Conservation (phyloP, 2,797 vertebrate genomes). For the Sebastes oblongus region DNA sequence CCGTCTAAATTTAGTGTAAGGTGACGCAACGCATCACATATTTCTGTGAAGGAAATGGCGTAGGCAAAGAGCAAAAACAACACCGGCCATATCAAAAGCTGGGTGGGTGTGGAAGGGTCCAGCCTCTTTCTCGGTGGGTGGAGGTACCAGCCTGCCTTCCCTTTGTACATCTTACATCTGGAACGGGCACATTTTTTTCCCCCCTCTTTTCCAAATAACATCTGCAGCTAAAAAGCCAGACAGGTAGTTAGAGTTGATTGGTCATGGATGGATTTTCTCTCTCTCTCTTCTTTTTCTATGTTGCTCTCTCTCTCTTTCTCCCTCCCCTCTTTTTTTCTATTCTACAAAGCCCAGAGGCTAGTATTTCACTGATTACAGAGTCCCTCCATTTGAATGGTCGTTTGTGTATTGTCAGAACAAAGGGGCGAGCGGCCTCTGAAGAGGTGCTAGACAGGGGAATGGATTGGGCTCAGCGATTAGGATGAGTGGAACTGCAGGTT, state of each 20-base stretch:
- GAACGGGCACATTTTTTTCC: conserved; percentile 62
- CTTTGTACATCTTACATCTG: conserved; percentile 80
- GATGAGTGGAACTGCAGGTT: conserved; percentile 83
- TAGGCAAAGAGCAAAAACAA: conserved; percentile 46
- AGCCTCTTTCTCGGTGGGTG: conserved; percentile 60
- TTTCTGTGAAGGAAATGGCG: conserved; percentile 42
- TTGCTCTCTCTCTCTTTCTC: conserved; percentile 42
- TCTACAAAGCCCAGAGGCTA: conserved; percentile 83
- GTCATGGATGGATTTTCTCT: conserved; percentile 84
- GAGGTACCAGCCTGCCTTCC: conserved; percentile 75
- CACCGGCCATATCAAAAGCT: conserved; percentile 57
- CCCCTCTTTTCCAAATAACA: conserved; percentile 76
- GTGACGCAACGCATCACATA: conserved; percentile 51
- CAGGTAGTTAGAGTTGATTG: conserved; percentile 88
- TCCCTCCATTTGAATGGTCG: conserved; percentile 86
- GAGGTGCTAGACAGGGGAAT: conserved; percentile 88
- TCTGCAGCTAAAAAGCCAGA: conserved; percentile 84
- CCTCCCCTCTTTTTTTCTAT: conserved; percentile 49
- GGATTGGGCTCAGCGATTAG: conserved; percentile 86
- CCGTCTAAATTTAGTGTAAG: conserved; percentile 35
- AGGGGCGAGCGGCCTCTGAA: conserved; percentile 83
- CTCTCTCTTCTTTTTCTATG: conserved; percentile 56
- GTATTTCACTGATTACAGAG: conserved; percentile 91
- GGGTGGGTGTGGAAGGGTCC: conserved; percentile 62
- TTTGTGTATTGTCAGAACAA: conserved; percentile 92